Evolutionary conservation across 1,140 invertebrate species (phyloP).

Genomic region (Drosophila fuyamai): DNA sequence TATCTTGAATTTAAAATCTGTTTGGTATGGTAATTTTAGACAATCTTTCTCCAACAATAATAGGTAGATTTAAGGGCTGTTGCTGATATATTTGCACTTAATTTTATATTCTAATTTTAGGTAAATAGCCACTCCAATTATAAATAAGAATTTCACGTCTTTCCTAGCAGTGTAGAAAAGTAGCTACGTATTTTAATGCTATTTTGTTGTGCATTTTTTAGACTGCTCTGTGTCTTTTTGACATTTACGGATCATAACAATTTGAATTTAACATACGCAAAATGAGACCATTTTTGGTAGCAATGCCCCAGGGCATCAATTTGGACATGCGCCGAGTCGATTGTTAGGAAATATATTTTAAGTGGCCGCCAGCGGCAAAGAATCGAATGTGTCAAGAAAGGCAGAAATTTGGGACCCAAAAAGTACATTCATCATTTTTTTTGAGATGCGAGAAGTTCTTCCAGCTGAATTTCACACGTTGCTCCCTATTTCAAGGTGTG

Average conservation of each 20-base stretch:
- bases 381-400: slow-evolving; percentile 47
- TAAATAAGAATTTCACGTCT: too few relatives aligned
- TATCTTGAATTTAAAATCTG: too few relatives aligned
- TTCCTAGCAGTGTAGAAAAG: slow-evolving; percentile 7
- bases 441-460: slow-evolving; percentile 6
- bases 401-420: neutral
- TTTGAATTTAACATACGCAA: slow-evolving; percentile 78
- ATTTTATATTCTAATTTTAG: too few relatives aligned
- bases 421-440: slow-evolving; percentile 32
- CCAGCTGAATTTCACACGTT: slow-evolving; percentile 35
- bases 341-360: slow-evolving; percentile 73
- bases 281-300: slow-evolving; percentile 80
- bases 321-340: slow-evolving; percentile 76
- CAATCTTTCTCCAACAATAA: too few relatives aligned
- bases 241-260: slow-evolving; percentile 84
- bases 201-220: slow-evolving; percentile 23
- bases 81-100: too few relatives aligned
- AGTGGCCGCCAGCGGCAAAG: slow-evolving; percentile 55
- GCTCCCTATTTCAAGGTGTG: slow-evolving; percentile 58
- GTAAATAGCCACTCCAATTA: too few relatives aligned
- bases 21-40: too few relatives aligned
- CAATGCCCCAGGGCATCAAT: slow-evolving; percentile 83
- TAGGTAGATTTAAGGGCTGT: too few relatives aligned
- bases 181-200: slow-evolving; percentile 14
- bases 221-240: slow-evolving; percentile 50